Percentiles rank a stretch among this genome's conserved stretches.
Evolutionary conservation across 2,113 vertebrate genomes (phyloP).

Genomic region (Trochalopteron elliotii): DNA sequence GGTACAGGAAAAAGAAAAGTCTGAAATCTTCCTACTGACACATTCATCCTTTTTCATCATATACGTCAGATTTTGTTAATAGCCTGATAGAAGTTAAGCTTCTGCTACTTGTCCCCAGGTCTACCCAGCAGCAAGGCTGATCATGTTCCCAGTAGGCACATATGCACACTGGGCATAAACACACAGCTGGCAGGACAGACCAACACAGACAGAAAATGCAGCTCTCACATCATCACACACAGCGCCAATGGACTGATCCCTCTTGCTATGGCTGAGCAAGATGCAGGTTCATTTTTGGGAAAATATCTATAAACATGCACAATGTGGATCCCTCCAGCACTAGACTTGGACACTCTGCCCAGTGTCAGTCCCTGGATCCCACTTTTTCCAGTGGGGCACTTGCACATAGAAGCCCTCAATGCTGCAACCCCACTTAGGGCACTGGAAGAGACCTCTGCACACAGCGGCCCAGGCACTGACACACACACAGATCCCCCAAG

Average conservation of each 20-base stretch:
- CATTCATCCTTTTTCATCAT: not conserved
- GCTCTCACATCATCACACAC: not conserved
- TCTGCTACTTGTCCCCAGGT: not conserved
- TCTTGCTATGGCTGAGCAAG: not conserved
- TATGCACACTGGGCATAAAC: not conserved
- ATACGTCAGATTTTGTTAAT: not conserved
- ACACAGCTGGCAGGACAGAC: not conserved
- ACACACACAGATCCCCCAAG: rapidly evolving
- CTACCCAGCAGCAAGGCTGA: not conserved
- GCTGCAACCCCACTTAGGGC: not conserved
- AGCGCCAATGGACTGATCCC: not conserved
- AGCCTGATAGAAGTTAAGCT: not conserved
- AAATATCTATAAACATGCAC: not conserved
- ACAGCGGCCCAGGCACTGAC: not conserved
- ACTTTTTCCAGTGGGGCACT: not conserved
- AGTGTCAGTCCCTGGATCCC: not conserved
- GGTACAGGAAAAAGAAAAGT: not conserved
- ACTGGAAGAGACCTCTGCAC: not conserved
- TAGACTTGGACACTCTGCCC: not conserved
- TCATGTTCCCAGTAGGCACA: rapidly evolving
- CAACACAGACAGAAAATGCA: not conserved
- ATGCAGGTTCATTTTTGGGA: not conserved
- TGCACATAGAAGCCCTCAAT: not conserved
- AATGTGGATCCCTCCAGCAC: not conserved
- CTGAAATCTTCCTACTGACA: not conserved